Evolutionary conservation across 2,888 invertebrate species (phyloP).

Genomic region (Lamellibrachia columna): DNA sequence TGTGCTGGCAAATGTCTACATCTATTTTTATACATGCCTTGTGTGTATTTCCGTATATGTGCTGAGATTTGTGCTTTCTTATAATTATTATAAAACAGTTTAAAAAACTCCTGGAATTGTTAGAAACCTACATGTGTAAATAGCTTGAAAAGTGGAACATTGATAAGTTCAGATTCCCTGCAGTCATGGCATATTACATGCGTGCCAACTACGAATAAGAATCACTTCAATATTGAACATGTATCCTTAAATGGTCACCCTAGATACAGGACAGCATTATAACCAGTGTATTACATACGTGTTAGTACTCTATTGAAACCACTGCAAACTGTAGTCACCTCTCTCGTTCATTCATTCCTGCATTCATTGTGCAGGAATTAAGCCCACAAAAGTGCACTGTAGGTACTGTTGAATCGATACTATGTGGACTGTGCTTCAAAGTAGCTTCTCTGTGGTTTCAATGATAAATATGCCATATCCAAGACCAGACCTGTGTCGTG

Average conservation of each 20-base stretch:
- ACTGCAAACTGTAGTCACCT: not conserved
- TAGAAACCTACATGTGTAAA: not conserved
- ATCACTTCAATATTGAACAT: not conserved
- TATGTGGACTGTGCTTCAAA: not conserved
- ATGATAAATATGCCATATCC: not conserved
- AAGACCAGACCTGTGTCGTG: not conserved
- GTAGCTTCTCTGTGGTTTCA: not conserved
- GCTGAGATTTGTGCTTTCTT: no score
- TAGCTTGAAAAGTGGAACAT: not conserved
- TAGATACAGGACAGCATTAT: not conserved
- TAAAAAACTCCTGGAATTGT: no score
- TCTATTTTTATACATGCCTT: not conserved
- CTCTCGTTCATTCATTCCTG: not conserved
- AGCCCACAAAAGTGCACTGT: not conserved
- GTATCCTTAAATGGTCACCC: constrained; percentile 6
- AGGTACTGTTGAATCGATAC: not conserved
- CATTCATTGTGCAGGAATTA: not conserved
- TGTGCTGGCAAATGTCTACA: not conserved
- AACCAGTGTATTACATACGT: not conserved
- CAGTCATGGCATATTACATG: not conserved
- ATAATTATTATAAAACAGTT: no score
- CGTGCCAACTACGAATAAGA: not conserved
- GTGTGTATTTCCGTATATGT: not conserved
- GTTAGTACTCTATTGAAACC: not conserved
- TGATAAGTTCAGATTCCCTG: not conserved